These are phyloP conservation scores for Phataginus tricuspis DNA, from an alignment of 2,797 vertebrate genomes.

Conservation along the genomic window DNA sequence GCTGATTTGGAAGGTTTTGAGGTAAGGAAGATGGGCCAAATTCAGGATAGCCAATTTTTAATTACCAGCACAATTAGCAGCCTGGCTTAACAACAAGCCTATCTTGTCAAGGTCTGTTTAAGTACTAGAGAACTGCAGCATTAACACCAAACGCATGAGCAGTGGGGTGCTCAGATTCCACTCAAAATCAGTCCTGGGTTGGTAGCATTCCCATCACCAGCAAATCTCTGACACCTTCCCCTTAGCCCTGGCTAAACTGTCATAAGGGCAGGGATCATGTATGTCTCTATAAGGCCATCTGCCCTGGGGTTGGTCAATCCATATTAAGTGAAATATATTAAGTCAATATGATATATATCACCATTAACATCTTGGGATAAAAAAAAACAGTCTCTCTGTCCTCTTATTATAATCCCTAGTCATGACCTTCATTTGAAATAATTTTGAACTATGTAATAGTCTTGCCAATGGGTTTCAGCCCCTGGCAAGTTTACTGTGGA, in stretches of 20 bases:
- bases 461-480: too few species aligned
- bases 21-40: slow-evolving; percentile 43
- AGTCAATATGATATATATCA: neutral
- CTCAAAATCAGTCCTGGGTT: neutral
- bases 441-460: neutral
- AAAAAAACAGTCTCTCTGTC: neutral
- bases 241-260: neutral
- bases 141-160: slow-evolving; percentile 30
- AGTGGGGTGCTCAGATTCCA: neutral
- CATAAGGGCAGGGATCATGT: neutral
- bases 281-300: neutral
- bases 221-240: neutral
- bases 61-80: slow-evolving; percentile 80
- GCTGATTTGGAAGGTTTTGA: slow-evolving; percentile 62
- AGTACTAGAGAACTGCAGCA: neutral
- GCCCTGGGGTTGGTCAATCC: neutral
- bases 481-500: too few species aligned
- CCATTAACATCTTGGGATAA: neutral
- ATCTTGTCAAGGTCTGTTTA: slow-evolving; percentile 71
- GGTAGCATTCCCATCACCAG: neutral
- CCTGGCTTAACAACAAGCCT: slow-evolving; percentile 56
- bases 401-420: neutral
- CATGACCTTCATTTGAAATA: neutral
- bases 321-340: neutral
- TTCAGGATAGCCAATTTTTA: slow-evolving; percentile 70